Base-by-base conservation (phyloP, 2,888 invertebrate species). In the Coelinius sp. region DNA sequence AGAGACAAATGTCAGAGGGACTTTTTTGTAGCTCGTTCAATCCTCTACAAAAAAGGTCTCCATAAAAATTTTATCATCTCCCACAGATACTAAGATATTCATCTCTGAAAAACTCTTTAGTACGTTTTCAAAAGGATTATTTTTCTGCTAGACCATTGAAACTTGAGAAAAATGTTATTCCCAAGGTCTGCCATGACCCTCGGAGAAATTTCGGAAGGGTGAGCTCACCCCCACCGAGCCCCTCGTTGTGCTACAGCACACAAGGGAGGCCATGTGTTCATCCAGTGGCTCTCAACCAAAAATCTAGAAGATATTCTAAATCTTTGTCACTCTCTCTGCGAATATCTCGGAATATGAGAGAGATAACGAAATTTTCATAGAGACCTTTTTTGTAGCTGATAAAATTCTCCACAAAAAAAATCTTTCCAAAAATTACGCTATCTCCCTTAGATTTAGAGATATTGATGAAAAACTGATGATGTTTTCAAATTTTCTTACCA, bases 401-500 rank as follows among this genome's bases (percentile, higher is more conserved):
- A n/a, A n/a, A n/a, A n/a, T n/a, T n/a, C n/a, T n/a, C n/a, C n/a
- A n/a, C n/a, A n/a, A n/a, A n/a, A n/a, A n/a, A n/a, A n/a, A n/a
- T n/a, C n/a, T n/a, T n/a, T n/a, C n/a, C n/a, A n/a, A n/a, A n/a
- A n/a, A n/a, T n/a, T n/a, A n/a, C n/a, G n/a, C n/a, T n/a, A n/a
- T n/a, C n/a, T n/a, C n/a, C n/a, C n/a, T n/a, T n/a, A n/a, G n/a
- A n/a, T n/a, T n/a, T n/a, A n/a, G n/a, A 6, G 31, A 31, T 31
- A 31, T 31, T 31, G 31, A n/a, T n/a, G n/a, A n/a, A n/a, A n/a
- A n/a, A n/a, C n/a, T 8, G 31, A 31, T 31, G 8, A 31, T 31
- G 22, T 27, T 56, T 14, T 46, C 31, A 71, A 49, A 65, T 41
- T 70, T 49, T 71, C 87, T 88, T 86, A 87, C 86, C 88, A 84